Evolutionary conservation across 2,888 invertebrate species (phyloP).

Genomic region (Drosophila dives): DNA sequence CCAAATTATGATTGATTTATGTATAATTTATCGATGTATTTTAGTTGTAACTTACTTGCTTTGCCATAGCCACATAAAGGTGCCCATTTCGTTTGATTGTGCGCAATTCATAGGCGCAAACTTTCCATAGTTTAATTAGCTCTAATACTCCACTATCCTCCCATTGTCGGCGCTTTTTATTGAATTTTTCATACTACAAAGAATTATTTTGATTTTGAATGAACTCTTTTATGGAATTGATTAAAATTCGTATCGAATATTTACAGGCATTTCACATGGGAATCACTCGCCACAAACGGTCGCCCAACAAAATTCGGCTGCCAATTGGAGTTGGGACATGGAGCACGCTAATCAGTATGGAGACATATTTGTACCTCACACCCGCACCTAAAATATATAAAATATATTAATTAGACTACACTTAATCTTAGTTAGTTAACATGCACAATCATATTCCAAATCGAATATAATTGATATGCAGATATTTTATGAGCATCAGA

Average conservation of each 20-base stretch:
- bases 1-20: not conserved
- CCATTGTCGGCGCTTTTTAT: slow-evolving; percentile 85
- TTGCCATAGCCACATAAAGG: slow-evolving; percentile 85
- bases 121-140: slow-evolving; percentile 84
- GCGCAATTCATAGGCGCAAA: slow-evolving; percentile 84
- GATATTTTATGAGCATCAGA: not conserved
- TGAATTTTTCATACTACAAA: slow-evolving; percentile 84
- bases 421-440: too few species aligned
- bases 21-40: not conserved
- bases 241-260: slow-evolving; percentile 31
- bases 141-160: slow-evolving; percentile 84
- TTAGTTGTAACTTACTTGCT: slow-evolving; percentile 59
- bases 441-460: not conserved
- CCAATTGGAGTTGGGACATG: slow-evolving; percentile 67
- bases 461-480: not conserved
- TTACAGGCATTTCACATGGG: slow-evolving; percentile 84
- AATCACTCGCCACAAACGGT: slow-evolving; percentile 80
- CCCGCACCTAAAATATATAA: slow-evolving; percentile 44
- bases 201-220: not conserved
- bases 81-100: slow-evolving; percentile 85
- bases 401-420: not conserved
- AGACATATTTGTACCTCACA: slow-evolving; percentile 51
- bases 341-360: slow-evolving; percentile 63
- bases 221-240: not conserved
- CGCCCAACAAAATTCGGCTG: slow-evolving; percentile 75